A percentile compares a stretch with the other conserved stretches of the same genome.
Conservation (phyloP, 1,140 invertebrate genomes). For the Ephestia elutella region DNA sequence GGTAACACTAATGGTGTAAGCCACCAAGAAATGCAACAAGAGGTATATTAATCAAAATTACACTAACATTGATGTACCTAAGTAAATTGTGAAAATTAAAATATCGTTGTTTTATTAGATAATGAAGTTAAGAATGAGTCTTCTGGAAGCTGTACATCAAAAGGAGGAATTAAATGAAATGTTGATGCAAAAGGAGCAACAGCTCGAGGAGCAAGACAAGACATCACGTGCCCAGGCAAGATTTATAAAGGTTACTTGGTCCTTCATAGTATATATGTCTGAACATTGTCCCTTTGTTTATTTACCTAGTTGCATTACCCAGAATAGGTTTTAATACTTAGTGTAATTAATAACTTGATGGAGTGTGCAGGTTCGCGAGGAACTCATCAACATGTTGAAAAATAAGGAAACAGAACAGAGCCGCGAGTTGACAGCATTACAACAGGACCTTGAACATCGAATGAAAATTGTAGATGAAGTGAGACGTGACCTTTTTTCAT, state of each 20-base stretch:
- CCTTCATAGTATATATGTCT: constrained; percentile 21
- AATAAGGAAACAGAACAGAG: constrained; percentile 67
- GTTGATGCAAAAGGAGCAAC: constrained; percentile 68
- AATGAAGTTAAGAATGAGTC: constrained; percentile 58
- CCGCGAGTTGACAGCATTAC: constrained; percentile 47
- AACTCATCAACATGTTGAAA: constrained; percentile 71
- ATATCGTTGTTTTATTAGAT: constrained; percentile 34
- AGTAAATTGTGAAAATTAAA: not conserved
- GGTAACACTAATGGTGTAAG: constrained; percentile 31
- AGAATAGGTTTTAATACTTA: no score
- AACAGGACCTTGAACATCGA: constrained; percentile 60
- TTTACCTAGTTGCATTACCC: constrained; percentile 10
- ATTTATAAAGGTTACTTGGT: constrained; percentile 63
- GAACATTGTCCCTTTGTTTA: not conserved
- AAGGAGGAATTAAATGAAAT: constrained; percentile 69
- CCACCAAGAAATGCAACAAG: constrained; percentile 58
- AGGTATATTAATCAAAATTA: constrained; percentile 29
- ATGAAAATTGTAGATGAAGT: constrained; percentile 69
- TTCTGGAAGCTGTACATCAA: constrained; percentile 55
- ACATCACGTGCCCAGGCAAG: constrained; percentile 71
- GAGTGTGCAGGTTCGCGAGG: constrained; percentile 60
- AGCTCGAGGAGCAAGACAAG: constrained; percentile 72
- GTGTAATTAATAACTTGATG: constrained; percentile 12
- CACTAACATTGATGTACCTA: not conserved
- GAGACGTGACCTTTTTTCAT: constrained; percentile 40